Conservation (phyloP, 2,797 vertebrate genomes). For the Melanotaenia nigrans region DNA sequence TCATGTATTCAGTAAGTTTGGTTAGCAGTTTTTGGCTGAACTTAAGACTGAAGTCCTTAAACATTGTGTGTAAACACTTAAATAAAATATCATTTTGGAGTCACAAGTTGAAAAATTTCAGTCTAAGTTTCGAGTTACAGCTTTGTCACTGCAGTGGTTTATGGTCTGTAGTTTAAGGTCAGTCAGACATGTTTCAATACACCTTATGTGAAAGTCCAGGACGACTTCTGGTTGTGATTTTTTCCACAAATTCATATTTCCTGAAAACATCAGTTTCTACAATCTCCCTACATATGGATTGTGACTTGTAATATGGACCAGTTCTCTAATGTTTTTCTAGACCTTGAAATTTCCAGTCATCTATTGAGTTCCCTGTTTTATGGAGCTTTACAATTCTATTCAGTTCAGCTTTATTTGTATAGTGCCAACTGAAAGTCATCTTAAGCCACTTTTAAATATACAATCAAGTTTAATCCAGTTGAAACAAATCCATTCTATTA, state of each 20-base stretch:
- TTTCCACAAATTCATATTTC: too few relatives aligned
- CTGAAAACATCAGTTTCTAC: too few relatives aligned
- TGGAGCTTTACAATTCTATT: too few relatives aligned
- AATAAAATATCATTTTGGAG: slow-evolving; percentile 35
- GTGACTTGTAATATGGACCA: not conserved
- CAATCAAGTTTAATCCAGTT: too few relatives aligned
- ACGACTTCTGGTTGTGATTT: too few relatives aligned
- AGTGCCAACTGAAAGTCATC: too few relatives aligned
- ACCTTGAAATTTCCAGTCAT: not conserved
- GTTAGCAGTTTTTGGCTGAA: not conserved
- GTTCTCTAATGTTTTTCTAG: not conserved
- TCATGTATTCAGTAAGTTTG: slow-evolving; percentile 11
- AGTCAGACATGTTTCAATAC: not conserved
- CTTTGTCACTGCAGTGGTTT: not conserved
- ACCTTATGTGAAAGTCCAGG: too few relatives aligned
- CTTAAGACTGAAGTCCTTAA: not conserved
- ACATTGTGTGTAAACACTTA: slow-evolving; percentile 5
- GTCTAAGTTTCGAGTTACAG: not conserved
- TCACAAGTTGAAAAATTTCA: slow-evolving; percentile 5
- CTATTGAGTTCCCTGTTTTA: not conserved
- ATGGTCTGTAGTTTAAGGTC: not conserved
- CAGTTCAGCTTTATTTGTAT: too few relatives aligned
- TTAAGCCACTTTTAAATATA: too few relatives aligned
- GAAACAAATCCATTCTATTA: too few relatives aligned
- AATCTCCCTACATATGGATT: too few relatives aligned